Base-by-base conservation (phyloP, 2,113 vertebrate genomes). In the Sturnira hondurensis region DNA sequence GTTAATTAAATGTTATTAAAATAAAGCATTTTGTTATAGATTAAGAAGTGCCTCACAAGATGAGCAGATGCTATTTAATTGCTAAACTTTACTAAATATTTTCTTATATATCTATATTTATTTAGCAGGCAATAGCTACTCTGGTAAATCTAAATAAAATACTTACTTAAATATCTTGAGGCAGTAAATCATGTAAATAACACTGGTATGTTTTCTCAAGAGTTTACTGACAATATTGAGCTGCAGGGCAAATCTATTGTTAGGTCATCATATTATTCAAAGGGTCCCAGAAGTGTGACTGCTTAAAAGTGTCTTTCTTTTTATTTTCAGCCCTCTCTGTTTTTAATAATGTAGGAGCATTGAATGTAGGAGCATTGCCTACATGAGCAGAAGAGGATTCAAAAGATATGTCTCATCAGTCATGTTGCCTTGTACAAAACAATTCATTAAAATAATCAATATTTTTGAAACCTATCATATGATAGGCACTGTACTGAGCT, bases 121-220 rank as follows among this genome's bases (percentile, higher is more conserved):
- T 98, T 98, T 98, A 98, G 94, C 97, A 97, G 95, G 96, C 97
- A 97, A 96, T 97, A 98, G 97, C 96, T 98, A 98, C 97, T 97
- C 96, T 96, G 97, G 96, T 97, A 98, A 98, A 98, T 98, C 98
- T 98, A 98, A 98, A 98, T 98, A 97, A 97, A 98, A 98, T 97
- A 97, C 97, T 97, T 98, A 98, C 97, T 98, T 98, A 98, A 98
- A 98, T 98, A 98, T 98, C 97, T 94, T 82, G 86, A 98, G 96
- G 86, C 97, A 97, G 67, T 94, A 97, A 97, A 97, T 98, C 97
- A 96, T 97, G 94, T 98, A 97, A 98, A 98, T 97, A 97, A 94
- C 95, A 98, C 95, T 97, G 97, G 97, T 98, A 98, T 97, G 86
- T 97, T 98, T 98, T 98, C 98, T 85, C 95, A 26, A 68, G 94